Evolutionary conservation across 2,797 vertebrate genomes (phyloP), one percentile per base, ranked within the genome.

Genomic region (Rhinogobio ventralis): DNA sequence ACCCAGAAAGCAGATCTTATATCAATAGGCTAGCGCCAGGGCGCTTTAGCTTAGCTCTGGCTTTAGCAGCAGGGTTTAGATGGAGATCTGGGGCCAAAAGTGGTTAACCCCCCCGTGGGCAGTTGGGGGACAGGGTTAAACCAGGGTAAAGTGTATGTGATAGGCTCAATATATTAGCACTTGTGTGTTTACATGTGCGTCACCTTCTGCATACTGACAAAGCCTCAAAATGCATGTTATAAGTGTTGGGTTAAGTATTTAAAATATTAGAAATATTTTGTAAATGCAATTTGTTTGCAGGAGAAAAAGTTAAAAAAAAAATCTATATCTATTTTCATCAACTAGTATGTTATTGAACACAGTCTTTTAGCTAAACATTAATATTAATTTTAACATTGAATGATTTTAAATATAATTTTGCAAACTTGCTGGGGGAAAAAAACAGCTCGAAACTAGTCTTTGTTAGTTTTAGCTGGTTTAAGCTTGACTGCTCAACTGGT

Each of bases 1-100:
- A 90, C 89, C 90, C 80, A 82, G 90, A 94, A 90, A 90, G 93
- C 85, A 74, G 92, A 94, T 91, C 90, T 79, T 82, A 87, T 90
- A 90, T 94, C 94, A 91, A 88, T 92, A 92, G 64, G 36, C 20
- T 79, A 84, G 83, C 62, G 72, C 85, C 87, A 79, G 57, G 30
- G 17, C 49, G 64, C 19, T 79, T 85, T 88, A 73, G 72, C 77
- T 74, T 84, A 91, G 86, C 89, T 77, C 87, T 55, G 28, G 23
- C n/a, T 36, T 69, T 82, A 84, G 76, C 86, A 82, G 66, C 79
- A 78, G 64, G 77, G 6, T 78, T 84, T 78, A 81, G 57, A 68
- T 64, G 23, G 55, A 82, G 85, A 62, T 77, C 51, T 57, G 45
- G 36, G 76, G 39, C 53, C 68, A 83, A 55, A 81, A 77, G 46